phyloP scores from a whole-genome alignment of 2,797 vertebrate genomes.

The Sylvilagus floridanus region DNA sequence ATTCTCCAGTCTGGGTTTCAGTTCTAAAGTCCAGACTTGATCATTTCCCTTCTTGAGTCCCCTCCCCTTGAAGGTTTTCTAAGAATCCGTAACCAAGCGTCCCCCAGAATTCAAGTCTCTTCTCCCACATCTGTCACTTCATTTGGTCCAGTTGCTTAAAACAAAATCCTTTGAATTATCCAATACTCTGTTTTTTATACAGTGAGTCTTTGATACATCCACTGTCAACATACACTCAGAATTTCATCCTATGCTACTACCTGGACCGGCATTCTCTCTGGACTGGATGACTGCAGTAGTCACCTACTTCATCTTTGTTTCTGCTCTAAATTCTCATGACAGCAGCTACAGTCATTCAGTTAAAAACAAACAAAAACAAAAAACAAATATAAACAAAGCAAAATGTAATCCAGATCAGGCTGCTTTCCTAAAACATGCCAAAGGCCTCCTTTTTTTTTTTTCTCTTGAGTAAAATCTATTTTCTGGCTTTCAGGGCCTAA shows the following conservation, averaged over 20 bases:
- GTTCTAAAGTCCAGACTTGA: not conserved
- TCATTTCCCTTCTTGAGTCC: not conserved
- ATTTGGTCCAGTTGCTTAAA: not conserved
- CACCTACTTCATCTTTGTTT: not conserved
- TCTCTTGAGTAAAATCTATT: not conserved
- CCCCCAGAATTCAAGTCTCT: not conserved
- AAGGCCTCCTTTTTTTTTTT: not conserved
- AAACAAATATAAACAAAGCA: too few relatives aligned
- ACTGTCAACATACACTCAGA: not conserved
- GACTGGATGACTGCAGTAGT: not conserved
- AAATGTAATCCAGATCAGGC: not conserved
- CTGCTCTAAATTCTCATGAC: not conserved
- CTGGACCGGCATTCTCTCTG: not conserved
- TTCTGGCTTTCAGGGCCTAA: not conserved
- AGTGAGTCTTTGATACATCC: not conserved
- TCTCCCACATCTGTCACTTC: not conserved
- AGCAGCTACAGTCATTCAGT: not conserved
- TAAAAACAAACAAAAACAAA: too few relatives aligned
- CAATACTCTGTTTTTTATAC: not conserved
- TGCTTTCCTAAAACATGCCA: not conserved
- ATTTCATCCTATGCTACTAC: not conserved
- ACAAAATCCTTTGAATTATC: slow-evolving; percentile 16
- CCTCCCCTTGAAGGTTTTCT: not conserved
- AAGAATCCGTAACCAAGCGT: not conserved
- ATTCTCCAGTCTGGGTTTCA: not conserved